phyloP scores from a whole-genome alignment of 1,140 invertebrate genomes.

The Phymorhynchus buccinoides region DNA sequence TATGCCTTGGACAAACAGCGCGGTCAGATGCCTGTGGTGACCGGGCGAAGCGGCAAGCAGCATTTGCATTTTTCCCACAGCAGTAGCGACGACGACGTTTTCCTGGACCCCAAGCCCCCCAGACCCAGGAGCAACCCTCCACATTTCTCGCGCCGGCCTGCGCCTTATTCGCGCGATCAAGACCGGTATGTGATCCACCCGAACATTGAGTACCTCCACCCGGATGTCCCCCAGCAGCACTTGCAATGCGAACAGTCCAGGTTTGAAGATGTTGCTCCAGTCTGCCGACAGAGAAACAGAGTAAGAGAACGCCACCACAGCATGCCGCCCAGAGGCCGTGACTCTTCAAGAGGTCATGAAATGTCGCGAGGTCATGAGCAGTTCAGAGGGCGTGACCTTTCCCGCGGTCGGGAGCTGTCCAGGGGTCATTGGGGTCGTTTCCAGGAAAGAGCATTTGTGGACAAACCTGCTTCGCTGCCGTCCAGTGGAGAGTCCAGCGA shows the following conservation, averaged over 20 bases:
- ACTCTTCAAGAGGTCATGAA: not conserved
- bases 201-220: not conserved
- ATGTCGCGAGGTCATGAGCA: constrained; percentile 2
- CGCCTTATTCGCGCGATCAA: not conserved
- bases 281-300: not conserved
- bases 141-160: not conserved
- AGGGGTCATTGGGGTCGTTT: not conserved
- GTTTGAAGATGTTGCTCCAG: not conserved
- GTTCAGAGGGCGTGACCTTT: not conserved
- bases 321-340: constrained; percentile 5
- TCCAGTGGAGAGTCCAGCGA: not conserved
- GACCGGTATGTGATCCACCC: not conserved
- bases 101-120: not conserved
- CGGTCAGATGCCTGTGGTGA: not conserved
- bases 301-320: not conserved
- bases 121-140: not conserved
- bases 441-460: not conserved
- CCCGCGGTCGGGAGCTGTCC: not conserved
- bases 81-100: constrained; percentile 6
- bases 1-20: not conserved
- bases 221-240: not conserved
- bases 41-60: not conserved
- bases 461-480: not conserved
- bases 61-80: not conserved
- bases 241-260: not conserved